These are phyloP conservation scores for Anthoscopus minutus DNA, from an alignment of 2,113 vertebrate genomes.

Conservation along the genomic window DNA sequence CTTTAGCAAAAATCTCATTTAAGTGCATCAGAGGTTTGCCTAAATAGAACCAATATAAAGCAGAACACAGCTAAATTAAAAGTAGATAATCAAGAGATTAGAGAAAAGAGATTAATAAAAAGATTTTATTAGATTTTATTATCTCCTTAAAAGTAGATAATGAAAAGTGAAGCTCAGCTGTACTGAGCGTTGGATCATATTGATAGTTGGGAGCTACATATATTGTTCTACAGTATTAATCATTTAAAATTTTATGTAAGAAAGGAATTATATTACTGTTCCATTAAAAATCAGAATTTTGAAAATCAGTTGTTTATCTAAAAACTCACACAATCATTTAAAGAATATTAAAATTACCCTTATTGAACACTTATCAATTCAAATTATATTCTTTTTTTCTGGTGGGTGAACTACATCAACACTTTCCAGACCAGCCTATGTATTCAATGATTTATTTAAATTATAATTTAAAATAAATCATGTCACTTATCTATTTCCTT, in stretches of 20 bases:
- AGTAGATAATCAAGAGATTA: not conserved
- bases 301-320: not conserved
- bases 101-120: no score
- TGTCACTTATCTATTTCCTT: not conserved
- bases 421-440: not conserved
- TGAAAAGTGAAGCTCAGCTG: not conserved
- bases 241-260: not conserved
- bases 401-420: not conserved
- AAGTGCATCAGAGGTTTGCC: not conserved
- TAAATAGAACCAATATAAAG: not conserved
- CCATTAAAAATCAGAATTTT: not conserved
- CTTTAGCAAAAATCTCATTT: not conserved
- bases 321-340: fast-evolving
- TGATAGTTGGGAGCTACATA: not conserved
- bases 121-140: no score
- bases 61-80: not conserved
- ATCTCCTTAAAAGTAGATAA: not conserved
- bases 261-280: not conserved
- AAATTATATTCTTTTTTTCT: not conserved
- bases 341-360: not conserved
- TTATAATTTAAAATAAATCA: not conserved
- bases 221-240: not conserved
- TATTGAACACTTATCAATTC: not conserved
- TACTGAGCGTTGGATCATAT: not conserved
- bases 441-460: not conserved